Base-by-base conservation (phyloP, 2,113 vertebrate species). In the Ptyas mucosa region DNA sequence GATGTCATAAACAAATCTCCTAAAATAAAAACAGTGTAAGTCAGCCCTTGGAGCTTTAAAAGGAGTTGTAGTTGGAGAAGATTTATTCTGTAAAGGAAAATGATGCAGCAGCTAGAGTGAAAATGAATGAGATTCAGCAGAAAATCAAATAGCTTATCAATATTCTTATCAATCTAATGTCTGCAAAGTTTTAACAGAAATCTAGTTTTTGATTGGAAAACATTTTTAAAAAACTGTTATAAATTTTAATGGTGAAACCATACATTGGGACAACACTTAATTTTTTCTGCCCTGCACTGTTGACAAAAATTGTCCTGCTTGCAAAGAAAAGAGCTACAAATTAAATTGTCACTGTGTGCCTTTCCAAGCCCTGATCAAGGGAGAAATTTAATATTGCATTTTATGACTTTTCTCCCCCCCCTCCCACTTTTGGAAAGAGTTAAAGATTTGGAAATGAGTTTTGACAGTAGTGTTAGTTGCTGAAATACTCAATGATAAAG, bases 1-100 rank as follows among this genome's bases (percentile, higher is more conserved):
- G 75, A 81, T 93, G 81, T 96, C 95, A 94, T 96, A 96, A 96
- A 97, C 96, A 97, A 94, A 95, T 95, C 97, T 97, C 97, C 96
- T 94, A 87, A 98, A 98, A 97, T 98, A 97, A 97, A 92, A 97
- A 95, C 96, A 95, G 95, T 97, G 95, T 93, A 95, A 95, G 97
- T 97, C 97, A 97, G 97, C 96, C 95, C 96, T 95, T 93, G 91
- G 85, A 96, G 96, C 95, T 96, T 98, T 97, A 98, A 97, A 98
- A 97, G 95, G 93, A 93, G 94, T 96, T 95, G 90, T 91, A 93
- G 24, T 9, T 81, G 88, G 91, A 93, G 94, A 94, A 93, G 69
- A 52, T 94, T 93, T 96, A 49, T 95, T 94, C 95, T 95, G 94
- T 94, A 94, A 96, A 95, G 93, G 93, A 93, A 96, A 88, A 95